Conservation (phyloP, 2,113 vertebrate species). For the Phylloscopus whistleri region DNA sequence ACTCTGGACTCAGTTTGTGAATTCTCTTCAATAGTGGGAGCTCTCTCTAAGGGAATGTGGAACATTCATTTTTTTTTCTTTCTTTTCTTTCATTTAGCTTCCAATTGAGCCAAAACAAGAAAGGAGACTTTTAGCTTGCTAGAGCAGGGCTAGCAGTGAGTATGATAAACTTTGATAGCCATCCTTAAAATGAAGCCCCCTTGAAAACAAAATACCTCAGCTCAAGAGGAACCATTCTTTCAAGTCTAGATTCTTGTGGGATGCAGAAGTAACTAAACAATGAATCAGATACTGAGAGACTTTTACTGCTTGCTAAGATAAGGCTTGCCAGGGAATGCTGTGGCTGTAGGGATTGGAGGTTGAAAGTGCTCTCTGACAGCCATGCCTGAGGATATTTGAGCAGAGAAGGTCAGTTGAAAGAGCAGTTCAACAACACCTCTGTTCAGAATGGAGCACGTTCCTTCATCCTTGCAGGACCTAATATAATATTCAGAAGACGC, state of each 20-base stretch:
- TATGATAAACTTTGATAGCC: neutral
- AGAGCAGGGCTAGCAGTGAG: neutral
- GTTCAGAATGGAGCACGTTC: neutral
- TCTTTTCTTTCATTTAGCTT: neutral
- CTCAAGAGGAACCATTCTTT: neutral
- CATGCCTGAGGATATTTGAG: neutral
- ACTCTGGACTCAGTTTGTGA: neutral
- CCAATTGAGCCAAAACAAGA: neutral
- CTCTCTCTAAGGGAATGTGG: neutral
- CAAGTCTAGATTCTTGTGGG: neutral
- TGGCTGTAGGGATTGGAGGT: neutral
- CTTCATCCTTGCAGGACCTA: neutral
- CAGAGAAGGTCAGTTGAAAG: neutral
- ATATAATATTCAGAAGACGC: neutral
- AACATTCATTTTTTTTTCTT: neutral
- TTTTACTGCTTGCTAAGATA: neutral
- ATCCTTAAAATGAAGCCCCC: neutral
- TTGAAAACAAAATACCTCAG: neutral
- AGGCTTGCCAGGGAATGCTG: neutral
- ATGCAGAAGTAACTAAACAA: neutral
- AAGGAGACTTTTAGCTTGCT: neutral
- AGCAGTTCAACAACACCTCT: neutral
- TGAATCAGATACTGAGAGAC: neutral
- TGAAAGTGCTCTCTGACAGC: neutral
- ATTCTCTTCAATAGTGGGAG: neutral